Conservation (phyloP, 2,888 invertebrate species). For the Sminthurinus aureus region DNA sequence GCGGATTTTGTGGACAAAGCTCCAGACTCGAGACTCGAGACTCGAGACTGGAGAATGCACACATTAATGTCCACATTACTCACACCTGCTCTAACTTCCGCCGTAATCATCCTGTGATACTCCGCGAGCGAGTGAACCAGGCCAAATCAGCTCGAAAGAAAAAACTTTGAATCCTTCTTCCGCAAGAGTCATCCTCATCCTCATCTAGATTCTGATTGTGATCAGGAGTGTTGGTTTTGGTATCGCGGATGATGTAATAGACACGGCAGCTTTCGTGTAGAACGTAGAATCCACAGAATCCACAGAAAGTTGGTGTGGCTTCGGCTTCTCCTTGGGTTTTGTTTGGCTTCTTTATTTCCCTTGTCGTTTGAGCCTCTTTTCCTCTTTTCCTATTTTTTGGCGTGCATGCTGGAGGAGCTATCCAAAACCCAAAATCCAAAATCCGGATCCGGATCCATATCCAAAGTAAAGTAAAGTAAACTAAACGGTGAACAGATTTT, state of each 20-base stretch:
- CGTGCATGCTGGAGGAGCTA: not conserved
- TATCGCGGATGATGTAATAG: too few species aligned
- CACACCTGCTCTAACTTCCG: slow-evolving; percentile 19
- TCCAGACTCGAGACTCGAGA: too few species aligned
- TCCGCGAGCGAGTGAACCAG: too few species aligned
- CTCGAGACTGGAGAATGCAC: not conserved
- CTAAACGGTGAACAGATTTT: slow-evolving; percentile 19
- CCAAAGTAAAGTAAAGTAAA: slow-evolving; percentile 13
- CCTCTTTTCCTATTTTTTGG: slow-evolving; percentile 17
- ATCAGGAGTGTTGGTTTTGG: too few species aligned
- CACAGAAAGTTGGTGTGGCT: not conserved
- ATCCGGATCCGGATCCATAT: not conserved
- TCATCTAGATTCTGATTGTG: too few species aligned
- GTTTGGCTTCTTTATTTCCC: not conserved
- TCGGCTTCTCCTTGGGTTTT: not conserved
- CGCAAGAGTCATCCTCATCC: too few species aligned
- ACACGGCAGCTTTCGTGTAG: too few species aligned
- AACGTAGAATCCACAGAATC: too few species aligned
- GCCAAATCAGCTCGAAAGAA: too few species aligned
- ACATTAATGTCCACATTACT: slow-evolving; percentile 43
- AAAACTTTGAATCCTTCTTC: too few species aligned
- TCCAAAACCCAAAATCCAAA: not conserved
- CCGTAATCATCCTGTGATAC: too few species aligned
- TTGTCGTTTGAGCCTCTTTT: slow-evolving; percentile 10
- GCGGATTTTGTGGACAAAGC: not conserved